A percentile compares a stretch with the other conserved stretches of the same genome.
These are phyloP conservation scores for Tholera decimalis DNA, from an alignment of 2,888 invertebrate species.

Conservation along the genomic window DNA sequence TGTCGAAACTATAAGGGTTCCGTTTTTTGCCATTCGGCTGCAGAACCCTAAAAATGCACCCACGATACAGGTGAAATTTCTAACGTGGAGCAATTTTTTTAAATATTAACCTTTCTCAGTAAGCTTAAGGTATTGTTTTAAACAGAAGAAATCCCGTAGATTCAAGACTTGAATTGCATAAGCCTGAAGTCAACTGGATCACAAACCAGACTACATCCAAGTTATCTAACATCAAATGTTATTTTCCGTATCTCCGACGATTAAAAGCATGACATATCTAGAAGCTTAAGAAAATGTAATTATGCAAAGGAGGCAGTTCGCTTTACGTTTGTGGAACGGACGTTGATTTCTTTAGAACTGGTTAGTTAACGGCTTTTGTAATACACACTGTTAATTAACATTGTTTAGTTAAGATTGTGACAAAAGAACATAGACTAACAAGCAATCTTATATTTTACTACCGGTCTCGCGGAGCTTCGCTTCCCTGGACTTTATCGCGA, in stretches of 20 bases:
- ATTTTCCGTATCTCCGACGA: slow-evolving; percentile 49
- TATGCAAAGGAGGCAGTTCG: slow-evolving; percentile 38
- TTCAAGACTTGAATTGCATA: background rate
- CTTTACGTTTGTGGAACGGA: slow-evolving; percentile 34
- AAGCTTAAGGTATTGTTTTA: too few relatives aligned
- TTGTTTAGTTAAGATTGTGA: slow-evolving; percentile 1
- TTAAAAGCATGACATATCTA: slow-evolving; percentile 36
- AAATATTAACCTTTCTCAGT: too few relatives aligned
- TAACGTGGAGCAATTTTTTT: too few relatives aligned
- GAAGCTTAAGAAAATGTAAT: slow-evolving; percentile 51
- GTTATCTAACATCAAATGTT: slow-evolving; percentile 24
- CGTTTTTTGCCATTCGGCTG: too few relatives aligned
- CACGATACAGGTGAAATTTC: too few relatives aligned
- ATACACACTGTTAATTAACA: slow-evolving; percentile 4
- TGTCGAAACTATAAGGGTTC: too few relatives aligned
- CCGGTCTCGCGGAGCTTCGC: too few relatives aligned
- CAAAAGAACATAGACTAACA: background rate
- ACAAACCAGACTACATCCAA: slow-evolving; percentile 22
- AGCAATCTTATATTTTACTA: slow-evolving; percentile 23
- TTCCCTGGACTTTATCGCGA: too few relatives aligned
- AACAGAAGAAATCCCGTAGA: background rate
- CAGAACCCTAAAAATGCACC: too few relatives aligned
- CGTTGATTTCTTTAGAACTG: slow-evolving; percentile 44
- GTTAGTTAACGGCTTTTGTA: slow-evolving; percentile 35
- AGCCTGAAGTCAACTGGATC: background rate